These are phyloP conservation scores for Chloromyia formosa DNA, from an alignment of 2,888 invertebrate species.

Conservation along the genomic window DNA sequence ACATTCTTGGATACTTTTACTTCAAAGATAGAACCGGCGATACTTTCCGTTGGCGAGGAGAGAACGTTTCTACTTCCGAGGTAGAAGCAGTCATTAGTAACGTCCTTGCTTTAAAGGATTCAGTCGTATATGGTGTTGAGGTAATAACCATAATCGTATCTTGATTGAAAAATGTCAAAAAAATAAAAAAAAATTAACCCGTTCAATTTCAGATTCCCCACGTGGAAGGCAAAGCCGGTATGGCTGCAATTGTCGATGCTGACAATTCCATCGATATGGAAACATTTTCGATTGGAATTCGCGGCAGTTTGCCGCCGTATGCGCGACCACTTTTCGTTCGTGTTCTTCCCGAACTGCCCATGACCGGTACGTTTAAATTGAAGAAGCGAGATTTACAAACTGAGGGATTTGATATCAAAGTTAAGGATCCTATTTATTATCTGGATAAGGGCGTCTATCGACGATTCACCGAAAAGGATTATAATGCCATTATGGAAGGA, in stretches of 20 bases:
- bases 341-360: conserved; percentile 78
- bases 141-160: no score
- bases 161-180: conserved; percentile 4
- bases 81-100: conserved; percentile 90
- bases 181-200: not conserved
- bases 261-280: conserved; percentile 69
- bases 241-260: conserved; percentile 88
- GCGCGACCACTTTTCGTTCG: conserved; percentile 91
- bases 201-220: conserved; percentile 72
- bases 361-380: conserved; percentile 91
- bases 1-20: conserved; percentile 91
- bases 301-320: conserved; percentile 80
- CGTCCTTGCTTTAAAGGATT: conserved; percentile 76
- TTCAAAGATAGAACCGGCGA: conserved; percentile 92
- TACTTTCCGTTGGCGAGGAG: conserved; percentile 91
- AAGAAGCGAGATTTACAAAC: conserved; percentile 87
- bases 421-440: conserved; percentile 80
- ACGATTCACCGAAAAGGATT: conserved; percentile 65
- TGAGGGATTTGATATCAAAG: conserved; percentile 82
- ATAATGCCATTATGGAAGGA: conserved; percentile 66
- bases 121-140: conserved; percentile 91
- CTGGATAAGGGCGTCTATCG: conserved; percentile 68
- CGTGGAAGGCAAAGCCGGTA: conserved; percentile 89
- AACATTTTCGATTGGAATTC: conserved; percentile 72
- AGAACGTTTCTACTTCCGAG: conserved; percentile 96